These are phyloP conservation scores for Rambutsinella grinnellia DNA, from an alignment of 2,888 invertebrate species.

Conservation along the genomic window DNA sequence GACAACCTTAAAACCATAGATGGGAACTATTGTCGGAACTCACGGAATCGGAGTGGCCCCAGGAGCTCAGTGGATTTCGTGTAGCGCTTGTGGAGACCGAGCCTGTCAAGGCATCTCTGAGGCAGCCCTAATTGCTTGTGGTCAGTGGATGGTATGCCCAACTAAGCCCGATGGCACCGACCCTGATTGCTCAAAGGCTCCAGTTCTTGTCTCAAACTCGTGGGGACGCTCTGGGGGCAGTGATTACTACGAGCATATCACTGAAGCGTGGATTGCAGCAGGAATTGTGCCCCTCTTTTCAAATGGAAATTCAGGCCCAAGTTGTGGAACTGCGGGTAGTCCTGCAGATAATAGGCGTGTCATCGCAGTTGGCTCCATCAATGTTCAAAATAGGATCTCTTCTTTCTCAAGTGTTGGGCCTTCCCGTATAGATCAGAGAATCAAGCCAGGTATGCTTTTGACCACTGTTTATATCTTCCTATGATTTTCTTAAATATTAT, in stretches of 20 bases:
- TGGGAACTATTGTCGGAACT: conserved; percentile 40
- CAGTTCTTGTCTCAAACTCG: conserved; percentile 31
- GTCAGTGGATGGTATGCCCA: conserved; percentile 43
- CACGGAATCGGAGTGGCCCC: conserved; percentile 46
- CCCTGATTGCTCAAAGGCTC: conserved; percentile 38
- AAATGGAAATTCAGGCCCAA: conserved; percentile 33
- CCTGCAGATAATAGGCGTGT: conserved; percentile 22
- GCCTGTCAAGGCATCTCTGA: conserved; percentile 13
- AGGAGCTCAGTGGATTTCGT: conserved; percentile 43
- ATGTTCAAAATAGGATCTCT: conserved; percentile 3
- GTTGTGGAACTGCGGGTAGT: conserved; percentile 19
- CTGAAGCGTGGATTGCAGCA: conserved; percentile 24
- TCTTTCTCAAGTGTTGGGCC: conserved; percentile 26
- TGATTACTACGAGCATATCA: conserved; percentile 29
- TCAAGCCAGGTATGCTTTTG: conserved; percentile 3
- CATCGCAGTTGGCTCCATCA: conserved; percentile 25
- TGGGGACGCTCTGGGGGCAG: conserved; percentile 26
- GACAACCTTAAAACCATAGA: too few relatives aligned
- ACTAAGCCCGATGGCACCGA: conserved; percentile 15
- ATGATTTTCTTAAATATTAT: not conserved
- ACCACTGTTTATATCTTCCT: not conserved
- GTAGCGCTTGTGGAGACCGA: conserved; percentile 41
- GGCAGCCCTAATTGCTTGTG: conserved; percentile 26
- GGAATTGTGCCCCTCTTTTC: conserved; percentile 54
- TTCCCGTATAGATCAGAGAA: not conserved